Percentiles rank a stretch among this genome's conserved stretches.
phyloP scores from a whole-genome alignment of 2,797 vertebrate species.

The Coregonus sp. region DNA sequence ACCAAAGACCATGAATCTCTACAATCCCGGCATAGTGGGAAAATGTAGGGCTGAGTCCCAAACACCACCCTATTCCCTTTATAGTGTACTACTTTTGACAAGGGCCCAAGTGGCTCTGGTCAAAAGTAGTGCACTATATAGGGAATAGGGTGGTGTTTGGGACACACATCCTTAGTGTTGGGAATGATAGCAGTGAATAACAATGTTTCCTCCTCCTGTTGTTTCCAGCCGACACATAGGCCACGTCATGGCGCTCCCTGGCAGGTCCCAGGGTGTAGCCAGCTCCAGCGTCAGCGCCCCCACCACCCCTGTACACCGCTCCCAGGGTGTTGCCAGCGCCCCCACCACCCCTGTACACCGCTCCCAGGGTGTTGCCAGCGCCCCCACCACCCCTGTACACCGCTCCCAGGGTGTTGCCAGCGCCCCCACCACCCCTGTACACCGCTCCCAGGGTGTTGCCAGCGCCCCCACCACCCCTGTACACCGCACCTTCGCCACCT shows the following conservation, averaged over 20 bases:
- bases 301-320: constrained; percentile 68
- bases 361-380: constrained; percentile 62
- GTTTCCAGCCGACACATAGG: constrained; percentile 74
- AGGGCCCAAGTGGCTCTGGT: not conserved
- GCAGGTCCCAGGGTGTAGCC: constrained; percentile 63
- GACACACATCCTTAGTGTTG: not conserved
- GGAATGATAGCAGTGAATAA: not conserved
- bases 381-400: constrained; percentile 73
- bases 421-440: constrained; percentile 72
- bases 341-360: constrained; percentile 74
- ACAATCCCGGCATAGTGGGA: not conserved
- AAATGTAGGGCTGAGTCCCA: not conserved
- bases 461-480: constrained; percentile 69
- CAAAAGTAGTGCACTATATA: not conserved
- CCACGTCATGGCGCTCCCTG: constrained; percentile 73
- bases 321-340: constrained; percentile 62
- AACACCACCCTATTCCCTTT: not conserved
- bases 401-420: constrained; percentile 62
- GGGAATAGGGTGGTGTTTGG: not conserved
- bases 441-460: constrained; percentile 61
- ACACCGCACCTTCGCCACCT: constrained; percentile 64
- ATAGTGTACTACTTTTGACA: not conserved
- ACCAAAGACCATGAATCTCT: not conserved
- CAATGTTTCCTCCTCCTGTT: constrained; percentile 12
- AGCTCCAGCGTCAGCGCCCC: constrained; percentile 67